phyloP scores from a whole-genome alignment of 2,113 vertebrate species.

The Oncorhynchus kisutch region DNA sequence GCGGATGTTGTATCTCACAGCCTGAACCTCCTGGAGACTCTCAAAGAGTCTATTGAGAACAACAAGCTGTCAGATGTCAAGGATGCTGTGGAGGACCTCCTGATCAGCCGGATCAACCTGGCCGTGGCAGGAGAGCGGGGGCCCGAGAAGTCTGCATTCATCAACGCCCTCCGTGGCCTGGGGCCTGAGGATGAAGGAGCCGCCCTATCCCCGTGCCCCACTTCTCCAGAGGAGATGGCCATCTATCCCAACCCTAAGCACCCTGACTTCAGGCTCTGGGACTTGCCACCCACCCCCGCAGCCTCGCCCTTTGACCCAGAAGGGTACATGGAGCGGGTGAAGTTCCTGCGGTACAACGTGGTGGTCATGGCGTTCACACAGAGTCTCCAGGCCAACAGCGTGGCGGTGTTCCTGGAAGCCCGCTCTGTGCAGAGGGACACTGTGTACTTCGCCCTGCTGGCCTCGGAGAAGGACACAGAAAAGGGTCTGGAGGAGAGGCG shows the following conservation, averaged over 20 bases:
- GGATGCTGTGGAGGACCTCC: conserved; percentile 72
- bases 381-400: conserved; percentile 39
- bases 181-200: conserved; percentile 57
- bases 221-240: conserved; percentile 48
- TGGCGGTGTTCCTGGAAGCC: conserved; percentile 56
- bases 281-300: conserved; percentile 55
- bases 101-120: conserved; percentile 70
- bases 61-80: conserved; percentile 70
- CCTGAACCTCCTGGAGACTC: conserved; percentile 65
- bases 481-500: conserved; percentile 53
- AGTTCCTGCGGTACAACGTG: conserved; percentile 64
- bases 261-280: conserved; percentile 70
- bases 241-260: conserved; percentile 63
- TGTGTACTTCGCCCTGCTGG: conserved; percentile 63
- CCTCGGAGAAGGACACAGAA: conserved; percentile 46
- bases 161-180: conserved; percentile 68
- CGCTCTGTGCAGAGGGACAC: conserved; percentile 56
- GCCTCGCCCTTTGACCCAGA: conserved; percentile 51
- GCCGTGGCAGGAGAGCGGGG: conserved; percentile 60
- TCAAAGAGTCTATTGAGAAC: conserved; percentile 71
- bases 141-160: conserved; percentile 58
- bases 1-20: conserved; percentile 54
- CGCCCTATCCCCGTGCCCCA: conserved; percentile 22
- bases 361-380: conserved; percentile 63
- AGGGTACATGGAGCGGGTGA: conserved; percentile 59